Evolutionary conservation across 1,140 invertebrate species (phyloP), one percentile per base, ranked within the genome.

Genomic region (Solenopsis fugax): DNA sequence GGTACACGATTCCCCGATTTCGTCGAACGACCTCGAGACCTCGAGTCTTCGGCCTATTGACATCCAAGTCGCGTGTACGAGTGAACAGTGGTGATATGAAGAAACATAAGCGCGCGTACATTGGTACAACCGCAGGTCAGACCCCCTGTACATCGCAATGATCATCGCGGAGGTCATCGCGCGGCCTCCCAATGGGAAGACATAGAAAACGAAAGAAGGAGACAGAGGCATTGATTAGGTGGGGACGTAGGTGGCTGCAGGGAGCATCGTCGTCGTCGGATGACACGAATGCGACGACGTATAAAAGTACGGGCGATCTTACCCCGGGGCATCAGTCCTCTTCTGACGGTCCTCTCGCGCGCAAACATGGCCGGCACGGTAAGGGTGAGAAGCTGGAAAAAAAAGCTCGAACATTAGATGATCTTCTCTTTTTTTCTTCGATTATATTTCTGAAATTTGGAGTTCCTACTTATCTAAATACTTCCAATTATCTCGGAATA

Each of bases 361-460:
- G 92, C 84, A 92, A 94, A 93, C 93, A 95, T 95, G 95, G 89
- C 86, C 93, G 91, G 85, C 90, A 93, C 94, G 94, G 95, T 95
- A 94, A 90, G 90, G 41, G 29, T 76, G 89, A 50, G 18, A 62
- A 56, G 12, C 54, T 52, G 37, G 18, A 16, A 29, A 3, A 7
- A 0, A 48, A 10, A 10, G 9, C 48, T 7, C n/a, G 29, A 29
- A 2, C 29, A 1, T 29, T 29, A 29, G 29, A 29, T 29, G 2
- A 29, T 29, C 29, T 29, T 29, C 29, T 29, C 29, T 29, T 0
- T 29, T 29, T 29, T 29, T 29, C 29, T 29, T 29, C 9, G 64
- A 50, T 9, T 29, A 29, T n/a, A 60, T 45, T 16, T 75, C 18
- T 29, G 13, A 9, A 62, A 29, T 62, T 6, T 7, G 41, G 4